phyloP scores from a whole-genome alignment of 2,113 vertebrate species.

The Xerus inauris region DNA sequence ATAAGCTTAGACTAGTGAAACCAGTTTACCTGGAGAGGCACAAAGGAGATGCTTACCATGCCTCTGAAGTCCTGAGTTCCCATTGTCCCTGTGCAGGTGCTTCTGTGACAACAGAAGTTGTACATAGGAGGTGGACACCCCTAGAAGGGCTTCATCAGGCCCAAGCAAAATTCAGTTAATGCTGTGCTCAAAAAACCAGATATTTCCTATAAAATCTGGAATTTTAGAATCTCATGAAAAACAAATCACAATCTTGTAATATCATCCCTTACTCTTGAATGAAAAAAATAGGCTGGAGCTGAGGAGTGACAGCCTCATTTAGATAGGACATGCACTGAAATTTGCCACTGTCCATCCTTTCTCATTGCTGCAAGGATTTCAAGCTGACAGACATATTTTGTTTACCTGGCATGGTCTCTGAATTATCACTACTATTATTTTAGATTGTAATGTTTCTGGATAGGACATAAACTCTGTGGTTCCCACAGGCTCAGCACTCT shows the following conservation, averaged over 20 bases:
- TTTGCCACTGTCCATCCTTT: background rate
- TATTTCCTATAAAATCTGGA: background rate
- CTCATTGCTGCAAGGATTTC: background rate
- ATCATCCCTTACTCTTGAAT: background rate
- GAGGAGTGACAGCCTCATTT: background rate
- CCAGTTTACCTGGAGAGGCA: background rate
- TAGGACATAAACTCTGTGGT: background rate
- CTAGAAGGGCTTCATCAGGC: background rate
- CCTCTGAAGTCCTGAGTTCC: background rate
- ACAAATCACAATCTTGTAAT: background rate
- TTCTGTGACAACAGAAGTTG: background rate
- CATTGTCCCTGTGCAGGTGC: accelerated
- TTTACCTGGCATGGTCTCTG: background rate
- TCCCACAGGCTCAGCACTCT: background rate
- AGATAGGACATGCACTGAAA: background rate
- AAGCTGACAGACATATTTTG: background rate
- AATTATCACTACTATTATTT: background rate
- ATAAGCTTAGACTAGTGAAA: background rate
- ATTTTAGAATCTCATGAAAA: background rate
- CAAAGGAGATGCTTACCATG: background rate
- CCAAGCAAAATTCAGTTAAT: background rate
- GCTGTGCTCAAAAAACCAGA: background rate
- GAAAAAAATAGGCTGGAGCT: background rate
- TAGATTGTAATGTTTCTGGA: background rate
- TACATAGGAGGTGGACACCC: background rate